Base-by-base conservation (phyloP, 1,140 invertebrate species). In the Parasteatoda tepidariorum region DNA sequence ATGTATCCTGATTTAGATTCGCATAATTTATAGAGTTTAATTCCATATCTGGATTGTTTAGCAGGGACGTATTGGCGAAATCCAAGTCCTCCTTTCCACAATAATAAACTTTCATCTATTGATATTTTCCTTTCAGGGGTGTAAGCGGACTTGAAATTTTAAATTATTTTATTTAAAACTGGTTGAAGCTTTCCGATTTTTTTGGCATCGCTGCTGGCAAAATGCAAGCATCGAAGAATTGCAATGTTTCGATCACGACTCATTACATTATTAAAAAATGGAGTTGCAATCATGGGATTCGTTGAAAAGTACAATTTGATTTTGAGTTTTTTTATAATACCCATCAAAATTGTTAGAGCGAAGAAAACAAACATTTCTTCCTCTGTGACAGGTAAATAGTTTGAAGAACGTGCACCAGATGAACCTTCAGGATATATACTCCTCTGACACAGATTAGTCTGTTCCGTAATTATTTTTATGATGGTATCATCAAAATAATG, bases 31-130 rank as follows among this genome's bases (percentile, higher is more conserved):
- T 31, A 66, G 5, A 66, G 11, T 66, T 66, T 66, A 28, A 66
- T 33, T 7, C 62, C 62, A 66, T 31, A 66, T 22, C 62, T 22
- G 31, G 26, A 5, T 33, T 28, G 11, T 31, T 66, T 66, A 11
- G 62, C 6, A 31, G 62, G 62, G n/a, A 66, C n/a, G 22, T 31
- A 66, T 30, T 66, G 62, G 5, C 31, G 26, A 11, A 28, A 66
- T 30, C 62, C 62, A 31, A 31, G 62, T 66, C 62, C 31, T 11
- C 62, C 62, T 66, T 66, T 66, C 26, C 31, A 66, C 11, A 28
- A 13, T 11, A 66, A 28, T 11, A 33, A 28, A 13, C 26, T 31
- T 66, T 66, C 62, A 66, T 66, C 62, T 3, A 66, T 55, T 30
- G 26, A 31, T 28, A 66, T 66, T 31, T 66, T 28, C 9, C 62